A percentile compares a stretch with the other conserved stretches of the same genome.
These are phyloP conservation scores for Drosophila sucinea DNA, from an alignment of 1,140 invertebrate genomes.

Conservation along the genomic window DNA sequence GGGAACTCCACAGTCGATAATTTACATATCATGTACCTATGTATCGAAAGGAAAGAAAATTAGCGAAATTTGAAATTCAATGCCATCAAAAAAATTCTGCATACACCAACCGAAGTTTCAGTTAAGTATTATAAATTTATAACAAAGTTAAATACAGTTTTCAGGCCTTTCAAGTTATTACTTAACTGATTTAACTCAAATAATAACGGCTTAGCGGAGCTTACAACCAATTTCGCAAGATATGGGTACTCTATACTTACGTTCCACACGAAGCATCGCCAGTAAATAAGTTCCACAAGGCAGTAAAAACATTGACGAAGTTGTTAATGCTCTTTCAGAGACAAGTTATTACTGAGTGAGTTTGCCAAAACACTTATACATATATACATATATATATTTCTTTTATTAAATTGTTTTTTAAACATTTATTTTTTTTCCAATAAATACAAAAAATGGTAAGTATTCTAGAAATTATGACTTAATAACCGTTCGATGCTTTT, in stretches of 20 bases:
- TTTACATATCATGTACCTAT: no score
- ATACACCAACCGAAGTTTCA: no score
- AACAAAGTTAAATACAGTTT: no score
- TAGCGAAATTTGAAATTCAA: no score
- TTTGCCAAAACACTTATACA: constrained; percentile 3
- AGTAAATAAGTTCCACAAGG: constrained; percentile 50
- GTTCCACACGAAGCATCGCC: neutral
- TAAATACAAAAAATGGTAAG: no score
- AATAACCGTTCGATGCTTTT: no score
- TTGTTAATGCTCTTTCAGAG: constrained; percentile 28
- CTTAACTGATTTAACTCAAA: neutral
- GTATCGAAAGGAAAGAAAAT: no score
- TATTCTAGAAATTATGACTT: no score
- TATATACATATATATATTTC: neutral
- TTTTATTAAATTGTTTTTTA: neutral
- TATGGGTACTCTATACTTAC: constrained; percentile 17
- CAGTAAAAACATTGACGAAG: constrained; percentile 28
- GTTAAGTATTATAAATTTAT: no score
- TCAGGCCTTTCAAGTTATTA: neutral
- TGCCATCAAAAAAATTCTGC: no score
- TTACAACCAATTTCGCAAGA: constrained; percentile 15
- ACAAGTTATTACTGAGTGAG: constrained; percentile 14
- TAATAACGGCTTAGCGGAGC: neutral
- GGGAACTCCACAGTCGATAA: no score
- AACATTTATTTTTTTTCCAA: neutral